phyloP scores from a whole-genome alignment of 2,113 vertebrate genomes.

The Colius striatus region DNA sequence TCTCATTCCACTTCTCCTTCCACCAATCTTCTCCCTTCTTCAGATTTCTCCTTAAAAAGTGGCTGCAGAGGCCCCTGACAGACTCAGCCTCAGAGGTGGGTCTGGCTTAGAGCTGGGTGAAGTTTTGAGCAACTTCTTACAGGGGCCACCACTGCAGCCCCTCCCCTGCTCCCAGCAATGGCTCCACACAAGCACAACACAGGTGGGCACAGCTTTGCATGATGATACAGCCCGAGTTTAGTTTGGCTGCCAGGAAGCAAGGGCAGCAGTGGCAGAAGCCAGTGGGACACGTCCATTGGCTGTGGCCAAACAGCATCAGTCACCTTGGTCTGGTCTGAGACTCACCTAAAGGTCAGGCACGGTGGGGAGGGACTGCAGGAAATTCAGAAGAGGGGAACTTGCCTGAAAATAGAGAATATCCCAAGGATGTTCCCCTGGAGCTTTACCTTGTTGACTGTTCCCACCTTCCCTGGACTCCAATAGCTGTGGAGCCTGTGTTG shows the following conservation, averaged over 20 bases:
- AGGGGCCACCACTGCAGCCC: too few relatives aligned
- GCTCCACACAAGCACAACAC: too few relatives aligned
- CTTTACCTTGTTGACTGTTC: neutral
- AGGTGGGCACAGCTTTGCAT: neutral
- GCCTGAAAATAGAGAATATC: neutral
- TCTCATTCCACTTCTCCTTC: too few relatives aligned
- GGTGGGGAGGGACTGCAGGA: neutral
- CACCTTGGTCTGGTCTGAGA: neutral
- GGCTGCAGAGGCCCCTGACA: too few relatives aligned
- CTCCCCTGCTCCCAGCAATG: too few relatives aligned
- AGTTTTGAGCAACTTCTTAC: too few relatives aligned
- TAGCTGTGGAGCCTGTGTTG: neutral
- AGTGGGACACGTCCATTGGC: neutral
- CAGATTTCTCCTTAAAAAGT: too few relatives aligned
- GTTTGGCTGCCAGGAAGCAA: neutral
- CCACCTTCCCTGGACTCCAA: neutral
- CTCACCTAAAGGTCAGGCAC: neutral
- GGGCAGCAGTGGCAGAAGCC: neutral
- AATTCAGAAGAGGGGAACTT: neutral
- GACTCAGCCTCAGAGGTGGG: too few relatives aligned
- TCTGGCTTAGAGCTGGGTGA: too few relatives aligned
- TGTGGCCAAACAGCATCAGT: neutral
- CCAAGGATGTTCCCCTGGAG: neutral
- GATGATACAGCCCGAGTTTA: rapidly evolving
- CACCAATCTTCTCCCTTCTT: too few relatives aligned